Evolutionary conservation across 2,113 vertebrate species (phyloP).

Genomic region (Oryzias celebensis): DNA sequence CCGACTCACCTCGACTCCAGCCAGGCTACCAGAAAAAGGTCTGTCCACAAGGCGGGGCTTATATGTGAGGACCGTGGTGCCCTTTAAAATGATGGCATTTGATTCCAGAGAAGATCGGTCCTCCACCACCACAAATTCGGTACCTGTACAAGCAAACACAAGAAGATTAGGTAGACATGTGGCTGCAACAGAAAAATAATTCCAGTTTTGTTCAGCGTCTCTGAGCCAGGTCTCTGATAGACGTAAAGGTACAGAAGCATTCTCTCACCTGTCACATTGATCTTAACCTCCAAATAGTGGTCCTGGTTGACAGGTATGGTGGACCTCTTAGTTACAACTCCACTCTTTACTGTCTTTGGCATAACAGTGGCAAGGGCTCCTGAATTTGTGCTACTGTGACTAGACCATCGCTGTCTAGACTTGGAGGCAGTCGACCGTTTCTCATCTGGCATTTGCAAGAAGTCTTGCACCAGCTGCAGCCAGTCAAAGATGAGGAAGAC

Average conservation of each 20-base stretch:
- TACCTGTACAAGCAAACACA: constrained; percentile 76
- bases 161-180: too few relatives aligned
- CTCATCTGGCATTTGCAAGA: constrained; percentile 82
- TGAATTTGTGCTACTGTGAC: constrained; percentile 54
- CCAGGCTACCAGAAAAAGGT: constrained; percentile 94
- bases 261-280: constrained; percentile 90
- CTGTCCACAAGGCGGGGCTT: constrained; percentile 90
- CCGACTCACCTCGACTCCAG: constrained; percentile 88
- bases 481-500: constrained; percentile 98
- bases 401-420: constrained; percentile 59
- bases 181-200: too few relatives aligned
- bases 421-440: neutral
- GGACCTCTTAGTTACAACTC: constrained; percentile 94
- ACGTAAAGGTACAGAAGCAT: neutral
- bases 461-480: constrained; percentile 88
- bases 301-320: constrained; percentile 84
- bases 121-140: constrained; percentile 97
- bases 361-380: constrained; percentile 68
- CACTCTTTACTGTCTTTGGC: constrained; percentile 92
- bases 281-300: constrained; percentile 88
- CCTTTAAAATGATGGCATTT: constrained; percentile 92
- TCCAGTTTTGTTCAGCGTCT: neutral
- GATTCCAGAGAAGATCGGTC: constrained; percentile 90
- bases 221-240: too few relatives aligned
- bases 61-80: constrained; percentile 96